A percentile compares a stretch with the other conserved stretches of the same genome.
Conservation (phyloP, 2,113 vertebrate species). For the Riparia riparia region DNA sequence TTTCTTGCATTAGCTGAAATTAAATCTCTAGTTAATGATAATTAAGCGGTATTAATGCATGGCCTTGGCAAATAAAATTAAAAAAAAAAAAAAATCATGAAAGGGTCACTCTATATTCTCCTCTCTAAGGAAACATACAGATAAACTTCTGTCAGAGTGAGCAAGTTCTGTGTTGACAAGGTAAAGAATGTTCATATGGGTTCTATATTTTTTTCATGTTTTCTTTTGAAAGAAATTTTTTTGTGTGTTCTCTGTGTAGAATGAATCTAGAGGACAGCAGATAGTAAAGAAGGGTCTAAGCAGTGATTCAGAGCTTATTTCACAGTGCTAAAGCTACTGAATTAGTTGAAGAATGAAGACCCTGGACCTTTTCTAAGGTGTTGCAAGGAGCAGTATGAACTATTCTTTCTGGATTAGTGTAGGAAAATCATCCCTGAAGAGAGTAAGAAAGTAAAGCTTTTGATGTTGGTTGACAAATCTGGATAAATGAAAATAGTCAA, state of each 20-base stretch:
- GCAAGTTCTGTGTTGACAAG: background rate
- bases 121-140: background rate
- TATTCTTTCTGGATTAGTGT: background rate
- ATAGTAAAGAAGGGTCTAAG: background rate
- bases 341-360: background rate
- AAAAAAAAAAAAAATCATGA: background rate
- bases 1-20: background rate
- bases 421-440: background rate
- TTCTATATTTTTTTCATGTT: background rate
- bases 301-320: background rate
- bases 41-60: background rate
- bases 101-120: background rate
- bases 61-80: background rate
- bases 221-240: background rate
- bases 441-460: background rate
- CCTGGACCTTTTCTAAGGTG: background rate
- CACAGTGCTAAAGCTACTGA: background rate
- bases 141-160: background rate
- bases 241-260: background rate
- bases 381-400: background rate
- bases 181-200: background rate
- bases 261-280: background rate
- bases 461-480: background rate
- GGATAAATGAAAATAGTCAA: background rate
- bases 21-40: background rate